Percentiles rank a stretch among this genome's conserved stretches.
Conservation (phyloP, 2,113 vertebrate species). For the Xyrauchen texanus region DNA sequence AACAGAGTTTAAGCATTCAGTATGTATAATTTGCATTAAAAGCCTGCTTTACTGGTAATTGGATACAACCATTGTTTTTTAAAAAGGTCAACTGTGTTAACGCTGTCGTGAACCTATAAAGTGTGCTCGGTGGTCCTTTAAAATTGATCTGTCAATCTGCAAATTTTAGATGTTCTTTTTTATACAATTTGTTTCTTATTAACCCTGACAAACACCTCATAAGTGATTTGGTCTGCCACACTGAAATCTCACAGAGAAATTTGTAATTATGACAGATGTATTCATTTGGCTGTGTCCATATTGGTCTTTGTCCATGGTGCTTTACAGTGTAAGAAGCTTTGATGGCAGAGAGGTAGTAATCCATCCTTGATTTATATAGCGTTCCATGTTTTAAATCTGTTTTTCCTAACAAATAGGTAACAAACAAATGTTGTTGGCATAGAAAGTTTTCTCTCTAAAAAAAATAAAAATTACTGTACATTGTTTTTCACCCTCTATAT, state of each 20-base stretch:
- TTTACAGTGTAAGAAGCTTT: constrained; percentile 16
- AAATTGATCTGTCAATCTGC: background rate
- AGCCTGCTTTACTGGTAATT: too few species aligned
- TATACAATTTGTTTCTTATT: background rate
- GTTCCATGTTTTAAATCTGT: too few species aligned
- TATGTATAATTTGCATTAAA: background rate
- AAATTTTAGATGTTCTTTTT: background rate
- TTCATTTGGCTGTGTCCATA: background rate
- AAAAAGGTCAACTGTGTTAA: background rate
- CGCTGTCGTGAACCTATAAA: background rate
- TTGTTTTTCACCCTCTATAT: constrained; percentile 16
- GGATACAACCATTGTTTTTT: too few species aligned
- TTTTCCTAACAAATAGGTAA: too few species aligned
- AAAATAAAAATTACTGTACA: background rate
- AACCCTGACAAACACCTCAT: background rate
- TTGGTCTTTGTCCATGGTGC: background rate
- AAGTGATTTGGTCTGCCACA: background rate
- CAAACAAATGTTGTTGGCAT: background rate
- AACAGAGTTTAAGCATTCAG: background rate
- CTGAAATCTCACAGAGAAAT: background rate
- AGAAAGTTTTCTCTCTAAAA: background rate
- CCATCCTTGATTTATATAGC: constrained; percentile 27
- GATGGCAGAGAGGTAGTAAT: constrained; percentile 19
- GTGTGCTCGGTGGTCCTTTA: background rate
- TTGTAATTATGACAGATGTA: background rate